A percentile compares a stretch with the other conserved stretches of the same genome.
phyloP scores from a whole-genome alignment of 2,797 vertebrate genomes.

The Acanthurus tractus region DNA sequence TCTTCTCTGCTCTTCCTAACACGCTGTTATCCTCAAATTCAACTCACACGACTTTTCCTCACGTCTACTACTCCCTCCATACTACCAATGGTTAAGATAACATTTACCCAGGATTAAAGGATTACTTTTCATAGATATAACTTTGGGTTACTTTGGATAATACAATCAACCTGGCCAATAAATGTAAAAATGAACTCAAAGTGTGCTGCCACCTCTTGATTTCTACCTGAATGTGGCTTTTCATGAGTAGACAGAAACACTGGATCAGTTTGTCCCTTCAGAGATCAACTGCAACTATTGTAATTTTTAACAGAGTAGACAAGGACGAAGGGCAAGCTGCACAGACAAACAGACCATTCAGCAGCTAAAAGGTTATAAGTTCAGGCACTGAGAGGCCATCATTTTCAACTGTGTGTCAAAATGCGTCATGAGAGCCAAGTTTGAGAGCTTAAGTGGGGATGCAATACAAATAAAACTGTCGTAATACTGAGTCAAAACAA shows the following conservation, averaged over 20 bases:
- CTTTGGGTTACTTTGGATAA: background rate
- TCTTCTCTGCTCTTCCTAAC: constrained; percentile 4
- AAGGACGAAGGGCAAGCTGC: background rate
- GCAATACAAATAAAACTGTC: background rate
- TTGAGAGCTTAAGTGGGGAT: background rate
- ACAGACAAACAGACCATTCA: constrained; percentile 4
- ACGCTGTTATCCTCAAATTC: background rate
- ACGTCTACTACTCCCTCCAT: background rate
- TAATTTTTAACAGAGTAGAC: constrained; percentile 9
- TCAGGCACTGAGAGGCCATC: background rate
- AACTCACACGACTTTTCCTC: background rate
- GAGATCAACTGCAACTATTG: constrained; percentile 10
- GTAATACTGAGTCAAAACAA: background rate
- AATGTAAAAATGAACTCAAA: constrained; percentile 4
- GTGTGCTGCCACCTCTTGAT: background rate
- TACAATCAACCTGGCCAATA: background rate
- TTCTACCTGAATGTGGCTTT: constrained; percentile 2
- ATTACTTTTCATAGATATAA: background rate
- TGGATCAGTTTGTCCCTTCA: background rate
- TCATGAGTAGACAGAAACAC: constrained; percentile 16
- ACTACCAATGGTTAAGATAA: background rate
- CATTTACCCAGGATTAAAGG: background rate
- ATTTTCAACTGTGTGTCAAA: background rate
- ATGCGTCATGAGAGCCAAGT: background rate
- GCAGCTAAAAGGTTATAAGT: constrained; percentile 19